Percentiles rank a stretch among this genome's conserved stretches.
These are phyloP conservation scores for Microtus oregoni DNA, from an alignment of 2,113 vertebrate species.

Conservation along the genomic window DNA sequence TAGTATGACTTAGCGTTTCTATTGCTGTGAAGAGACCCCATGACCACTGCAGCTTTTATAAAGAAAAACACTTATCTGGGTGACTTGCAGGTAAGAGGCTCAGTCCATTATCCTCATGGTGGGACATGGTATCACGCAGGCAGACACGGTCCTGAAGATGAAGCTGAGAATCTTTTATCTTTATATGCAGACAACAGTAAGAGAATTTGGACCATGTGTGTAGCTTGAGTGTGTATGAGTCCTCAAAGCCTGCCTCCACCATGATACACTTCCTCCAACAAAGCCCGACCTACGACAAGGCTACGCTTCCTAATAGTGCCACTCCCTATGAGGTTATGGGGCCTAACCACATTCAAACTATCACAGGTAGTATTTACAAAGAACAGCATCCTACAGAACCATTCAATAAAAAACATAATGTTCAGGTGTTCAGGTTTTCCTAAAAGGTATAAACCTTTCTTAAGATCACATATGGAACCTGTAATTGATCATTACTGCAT, in stretches of 20 bases:
- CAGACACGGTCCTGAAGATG: not conserved
- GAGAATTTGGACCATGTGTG: not conserved
- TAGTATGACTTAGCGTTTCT: too few relatives aligned
- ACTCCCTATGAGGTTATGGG: not conserved
- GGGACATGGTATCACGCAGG: not conserved
- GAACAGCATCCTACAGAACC: not conserved
- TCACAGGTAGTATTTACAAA: not conserved
- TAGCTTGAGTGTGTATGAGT: not conserved
- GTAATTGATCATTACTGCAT: not conserved
- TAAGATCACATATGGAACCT: not conserved
- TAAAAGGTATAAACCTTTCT: not conserved
- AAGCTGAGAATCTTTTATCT: not conserved
- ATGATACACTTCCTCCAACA: not conserved
- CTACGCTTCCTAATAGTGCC: not conserved
- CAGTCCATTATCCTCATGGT: not conserved
- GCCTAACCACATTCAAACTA: not conserved
- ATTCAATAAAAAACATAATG: not conserved
- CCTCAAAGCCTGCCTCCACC: not conserved
- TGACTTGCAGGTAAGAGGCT: not conserved
- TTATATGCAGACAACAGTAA: not conserved
- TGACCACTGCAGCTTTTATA: too few relatives aligned
- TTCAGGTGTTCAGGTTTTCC: not conserved
- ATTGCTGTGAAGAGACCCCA: too few relatives aligned
- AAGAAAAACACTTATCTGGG: too few relatives aligned
- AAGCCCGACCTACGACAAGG: not conserved